Conservation (phyloP, 2,113 vertebrate genomes). For the Amazona vittata region DNA sequence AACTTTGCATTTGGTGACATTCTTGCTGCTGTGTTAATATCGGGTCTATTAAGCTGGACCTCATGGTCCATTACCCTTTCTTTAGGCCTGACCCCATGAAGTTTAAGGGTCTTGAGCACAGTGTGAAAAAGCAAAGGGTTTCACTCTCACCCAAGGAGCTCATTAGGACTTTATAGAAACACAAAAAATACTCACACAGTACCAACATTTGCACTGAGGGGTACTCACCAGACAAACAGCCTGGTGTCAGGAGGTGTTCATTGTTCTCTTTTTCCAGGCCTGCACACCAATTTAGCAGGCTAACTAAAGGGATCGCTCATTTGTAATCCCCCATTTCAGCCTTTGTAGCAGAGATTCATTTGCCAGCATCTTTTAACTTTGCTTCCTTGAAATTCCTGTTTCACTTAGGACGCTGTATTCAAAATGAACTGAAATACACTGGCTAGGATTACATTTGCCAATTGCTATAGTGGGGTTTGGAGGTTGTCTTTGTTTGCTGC, state of each 20-base stretch:
- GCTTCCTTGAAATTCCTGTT: slow-evolving; percentile 50
- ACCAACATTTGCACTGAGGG: slow-evolving; percentile 89
- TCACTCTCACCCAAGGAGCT: slow-evolving; percentile 93
- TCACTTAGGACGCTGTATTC: slow-evolving; percentile 11
- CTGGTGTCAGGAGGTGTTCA: slow-evolving; percentile 89
- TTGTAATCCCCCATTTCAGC: slow-evolving; percentile 72
- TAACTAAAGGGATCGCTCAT: slow-evolving; percentile 71
- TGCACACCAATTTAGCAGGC: slow-evolving; percentile 70
- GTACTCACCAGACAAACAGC: slow-evolving; percentile 89
- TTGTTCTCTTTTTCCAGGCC: slow-evolving; percentile 79
- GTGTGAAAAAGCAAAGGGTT: slow-evolving; percentile 89
- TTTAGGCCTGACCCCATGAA: slow-evolving; percentile 88
- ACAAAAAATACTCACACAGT: slow-evolving; percentile 91
- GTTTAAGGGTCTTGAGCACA: slow-evolving; percentile 91
- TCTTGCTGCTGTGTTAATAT: slow-evolving; percentile 88
- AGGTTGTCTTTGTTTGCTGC: slow-evolving; percentile 29
- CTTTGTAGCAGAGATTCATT: slow-evolving; percentile 70
- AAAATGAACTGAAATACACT: background rate
- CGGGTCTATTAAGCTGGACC: slow-evolving; percentile 85
- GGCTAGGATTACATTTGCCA: slow-evolving; percentile 18
- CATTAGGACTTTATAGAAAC: slow-evolving; percentile 97
- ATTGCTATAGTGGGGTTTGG: background rate
- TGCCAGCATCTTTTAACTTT: slow-evolving; percentile 56
- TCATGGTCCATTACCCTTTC: slow-evolving; percentile 90
- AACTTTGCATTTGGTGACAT: slow-evolving; percentile 84